Percentiles rank a stretch among this genome's conserved stretches.
Evolutionary conservation across 2,888 invertebrate species (phyloP).

Genomic region (Hypolimnas misippus): DNA sequence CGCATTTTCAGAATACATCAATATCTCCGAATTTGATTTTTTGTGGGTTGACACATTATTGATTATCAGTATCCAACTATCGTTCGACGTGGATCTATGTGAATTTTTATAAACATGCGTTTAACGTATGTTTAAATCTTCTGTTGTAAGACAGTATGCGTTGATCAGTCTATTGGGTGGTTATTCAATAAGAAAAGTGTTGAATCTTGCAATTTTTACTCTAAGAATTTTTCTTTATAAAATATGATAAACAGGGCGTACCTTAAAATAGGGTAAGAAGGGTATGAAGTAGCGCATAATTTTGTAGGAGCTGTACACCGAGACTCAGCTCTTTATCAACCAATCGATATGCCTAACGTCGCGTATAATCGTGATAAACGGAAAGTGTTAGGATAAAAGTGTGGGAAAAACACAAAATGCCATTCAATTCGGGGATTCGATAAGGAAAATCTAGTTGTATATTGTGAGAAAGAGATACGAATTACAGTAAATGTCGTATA

Average conservation of each 20-base stretch:
- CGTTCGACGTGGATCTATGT: too few species aligned
- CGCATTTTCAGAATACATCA: too few species aligned
- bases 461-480: background rate
- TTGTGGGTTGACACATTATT: too few species aligned
- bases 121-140: too few species aligned
- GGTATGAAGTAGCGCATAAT: constrained; percentile 13
- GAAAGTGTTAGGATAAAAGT: constrained; percentile 22
- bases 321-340: constrained; percentile 21
- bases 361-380: constrained; percentile 38
- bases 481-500: background rate
- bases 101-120: too few species aligned
- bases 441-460: constrained; percentile 23
- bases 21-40: too few species aligned
- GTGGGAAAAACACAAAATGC: constrained; percentile 34
- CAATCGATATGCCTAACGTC: constrained; percentile 32
- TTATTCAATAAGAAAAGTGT: constrained; percentile 10
- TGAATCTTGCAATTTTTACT: constrained; percentile 18
- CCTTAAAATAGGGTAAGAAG: constrained; percentile 13
- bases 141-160: too few species aligned
- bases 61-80: too few species aligned
- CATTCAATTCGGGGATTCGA: constrained; percentile 35
- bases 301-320: constrained; percentile 3
- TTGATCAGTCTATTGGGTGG: constrained; percentile 13
- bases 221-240: constrained; percentile 17
- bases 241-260: constrained; percentile 22